Evolutionary conservation across 2,113 vertebrate genomes (phyloP).

Genomic region (cattle (Bos taurus)): DNA sequence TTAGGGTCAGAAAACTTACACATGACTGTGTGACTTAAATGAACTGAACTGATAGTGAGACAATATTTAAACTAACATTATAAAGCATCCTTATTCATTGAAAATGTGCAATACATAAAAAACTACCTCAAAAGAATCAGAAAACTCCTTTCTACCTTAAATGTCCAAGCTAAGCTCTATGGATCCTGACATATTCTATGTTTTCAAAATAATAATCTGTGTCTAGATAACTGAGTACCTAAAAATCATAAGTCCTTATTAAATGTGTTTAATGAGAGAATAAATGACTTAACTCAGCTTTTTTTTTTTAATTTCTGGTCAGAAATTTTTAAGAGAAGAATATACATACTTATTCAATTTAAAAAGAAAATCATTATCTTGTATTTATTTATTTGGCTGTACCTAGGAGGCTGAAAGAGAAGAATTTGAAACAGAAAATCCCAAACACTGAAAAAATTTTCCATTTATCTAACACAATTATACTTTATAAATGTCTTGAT

Average conservation of each 20-base stretch:
- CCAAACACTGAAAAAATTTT: background rate
- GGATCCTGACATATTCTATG: background rate
- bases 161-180: background rate
- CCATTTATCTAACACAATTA: background rate
- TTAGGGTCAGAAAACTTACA: background rate
- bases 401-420: background rate
- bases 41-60: background rate
- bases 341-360: background rate
- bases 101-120: background rate
- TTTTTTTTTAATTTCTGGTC: background rate
- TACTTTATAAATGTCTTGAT: background rate
- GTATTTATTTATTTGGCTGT: background rate
- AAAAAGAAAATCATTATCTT: background rate
- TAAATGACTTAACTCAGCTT: background rate
- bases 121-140: background rate
- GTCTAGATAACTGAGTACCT: background rate
- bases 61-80: background rate
- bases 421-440: background rate
- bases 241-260: background rate
- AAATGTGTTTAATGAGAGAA: background rate
- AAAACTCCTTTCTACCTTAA: background rate
- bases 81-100: background rate
- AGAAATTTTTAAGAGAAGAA: background rate
- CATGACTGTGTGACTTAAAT: accelerated
- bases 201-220: background rate